Evolutionary conservation across 92 coral and sea anemone species (phyloP), one percentile per base, ranked within the genome.

Genomic region (Palythoa grandiflora): DNA sequence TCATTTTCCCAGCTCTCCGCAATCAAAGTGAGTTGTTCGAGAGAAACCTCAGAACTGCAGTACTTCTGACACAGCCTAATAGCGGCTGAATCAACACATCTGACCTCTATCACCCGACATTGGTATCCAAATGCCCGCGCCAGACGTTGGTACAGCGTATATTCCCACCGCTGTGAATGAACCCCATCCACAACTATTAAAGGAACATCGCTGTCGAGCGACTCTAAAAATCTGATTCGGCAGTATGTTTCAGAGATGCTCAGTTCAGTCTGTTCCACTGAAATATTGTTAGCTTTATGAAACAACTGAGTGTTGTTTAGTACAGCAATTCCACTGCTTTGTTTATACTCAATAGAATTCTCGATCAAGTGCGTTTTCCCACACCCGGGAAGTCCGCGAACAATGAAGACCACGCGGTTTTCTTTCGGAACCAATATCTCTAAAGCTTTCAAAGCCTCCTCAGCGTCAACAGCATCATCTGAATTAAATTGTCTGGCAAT

Each of bases 321-420:
- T 21, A 87, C 71, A 4, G 87, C 79, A 20, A 89, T 71, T 7
- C 93, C 92, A 39, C 53, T 47, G 51, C 66, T 88, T 38, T 71
- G 50, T 36, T 48, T 55, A 15, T 90, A 90, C 77, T 95, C 98
- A 16, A 75, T 72, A 11, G 86, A 93, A 75, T 93, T 93, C 65
- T 93, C 96, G 37, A 91, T 87, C 66, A 95, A 87, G 54, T 80
- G 79, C 2, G 91, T 93, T 71, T 93, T 95, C 21, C 98, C 98
- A 73, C 93, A 91, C n/a, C 98, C 98, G 1, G 94, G 92, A 73
- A 95, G 89, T 12, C 98, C 98, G 40, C 98, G 95, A 77, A 95
- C 9, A 47, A 95, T 88, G 55, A 95, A n/a, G 40, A 95, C 87
- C 9, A 85, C 38, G 52, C 91, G 93, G 72, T 83, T 57, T 37